phyloP scores from a whole-genome alignment of 2,888 invertebrate species.

The Hemicrepidius hirtus region DNA sequence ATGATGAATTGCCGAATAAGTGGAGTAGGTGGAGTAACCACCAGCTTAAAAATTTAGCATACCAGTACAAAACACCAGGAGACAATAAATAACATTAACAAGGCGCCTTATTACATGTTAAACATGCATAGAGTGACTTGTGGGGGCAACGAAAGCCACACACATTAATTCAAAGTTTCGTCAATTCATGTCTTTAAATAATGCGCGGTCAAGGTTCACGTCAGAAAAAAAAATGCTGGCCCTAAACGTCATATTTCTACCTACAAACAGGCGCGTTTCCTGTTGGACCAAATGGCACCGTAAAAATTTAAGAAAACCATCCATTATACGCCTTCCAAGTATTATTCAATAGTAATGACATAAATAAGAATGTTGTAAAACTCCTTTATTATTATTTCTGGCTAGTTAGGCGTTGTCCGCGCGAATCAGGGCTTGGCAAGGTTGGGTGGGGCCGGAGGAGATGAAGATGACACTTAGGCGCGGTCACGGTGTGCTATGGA shows the following conservation, averaged over 20 bases:
- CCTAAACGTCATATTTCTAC: neutral
- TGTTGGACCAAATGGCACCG: conserved; percentile 13
- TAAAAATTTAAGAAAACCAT: conserved; percentile 21
- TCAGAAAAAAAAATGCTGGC: neutral
- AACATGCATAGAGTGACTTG: neutral
- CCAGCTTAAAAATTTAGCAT: too few relatives aligned
- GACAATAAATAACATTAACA: conserved; percentile 4
- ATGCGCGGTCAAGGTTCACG: conserved; percentile 23
- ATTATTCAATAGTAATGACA: conserved; percentile 41
- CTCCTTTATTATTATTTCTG: conserved; percentile 45
- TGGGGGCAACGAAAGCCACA: conserved; percentile 2
- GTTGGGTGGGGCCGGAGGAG: conserved; percentile 46
- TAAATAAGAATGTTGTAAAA: conserved; percentile 46
- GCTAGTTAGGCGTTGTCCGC: conserved; percentile 49
- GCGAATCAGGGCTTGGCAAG: conserved; percentile 46
- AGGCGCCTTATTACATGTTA: conserved; percentile 8
- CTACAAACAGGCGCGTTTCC: conserved; percentile 10
- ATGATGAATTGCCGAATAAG: too few relatives aligned
- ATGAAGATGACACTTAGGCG: conserved; percentile 62
- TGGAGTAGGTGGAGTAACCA: too few relatives aligned
- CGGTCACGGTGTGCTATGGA: conserved; percentile 60
- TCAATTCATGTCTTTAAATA: conserved; percentile 9
- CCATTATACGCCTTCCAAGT: conserved; percentile 32
- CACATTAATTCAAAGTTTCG: conserved; percentile 15
- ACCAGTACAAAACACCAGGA: neutral